Percentiles rank a stretch among this genome's conserved stretches.
Evolutionary conservation across 2,797 vertebrate species (phyloP).

Genomic region (Oreonectes daqikongensis): DNA sequence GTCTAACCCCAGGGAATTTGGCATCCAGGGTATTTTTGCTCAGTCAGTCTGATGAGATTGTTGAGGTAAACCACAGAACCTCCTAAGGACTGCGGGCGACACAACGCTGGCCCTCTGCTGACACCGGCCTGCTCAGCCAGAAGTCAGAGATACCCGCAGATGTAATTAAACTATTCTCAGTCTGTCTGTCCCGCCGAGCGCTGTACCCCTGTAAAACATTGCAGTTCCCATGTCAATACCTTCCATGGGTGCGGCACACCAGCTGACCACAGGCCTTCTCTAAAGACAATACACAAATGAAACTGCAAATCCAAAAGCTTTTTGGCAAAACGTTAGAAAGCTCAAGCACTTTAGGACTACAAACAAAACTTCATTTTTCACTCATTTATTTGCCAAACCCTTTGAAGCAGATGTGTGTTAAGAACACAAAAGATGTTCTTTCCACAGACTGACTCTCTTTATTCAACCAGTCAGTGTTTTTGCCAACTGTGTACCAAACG

Average conservation of each 20-base stretch:
- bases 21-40: constrained; percentile 59
- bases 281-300: not conserved
- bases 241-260: constrained; percentile 36
- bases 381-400: not conserved
- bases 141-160: constrained; percentile 39
- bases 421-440: not conserved
- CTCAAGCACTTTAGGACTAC: not conserved
- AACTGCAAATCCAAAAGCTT: not conserved
- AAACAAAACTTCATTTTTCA: not conserved
- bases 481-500: not conserved
- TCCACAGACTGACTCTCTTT: not conserved
- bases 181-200: not conserved
- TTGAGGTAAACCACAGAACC: constrained; percentile 70
- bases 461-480: not conserved
- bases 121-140: constrained; percentile 56
- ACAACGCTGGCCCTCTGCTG: constrained; percentile 49
- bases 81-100: constrained; percentile 58
- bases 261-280: constrained; percentile 38
- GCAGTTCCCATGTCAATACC: constrained; percentile 6
- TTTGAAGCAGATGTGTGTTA: not conserved
- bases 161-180: constrained; percentile 43
- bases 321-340: not conserved
- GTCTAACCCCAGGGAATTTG: constrained; percentile 54
- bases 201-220: constrained; percentile 27
- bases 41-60: constrained; percentile 68